Evolutionary conservation across 2,113 vertebrate genomes (phyloP), one percentile per base, ranked within the genome.

Genomic region (Gymnorhina tibicen): DNA sequence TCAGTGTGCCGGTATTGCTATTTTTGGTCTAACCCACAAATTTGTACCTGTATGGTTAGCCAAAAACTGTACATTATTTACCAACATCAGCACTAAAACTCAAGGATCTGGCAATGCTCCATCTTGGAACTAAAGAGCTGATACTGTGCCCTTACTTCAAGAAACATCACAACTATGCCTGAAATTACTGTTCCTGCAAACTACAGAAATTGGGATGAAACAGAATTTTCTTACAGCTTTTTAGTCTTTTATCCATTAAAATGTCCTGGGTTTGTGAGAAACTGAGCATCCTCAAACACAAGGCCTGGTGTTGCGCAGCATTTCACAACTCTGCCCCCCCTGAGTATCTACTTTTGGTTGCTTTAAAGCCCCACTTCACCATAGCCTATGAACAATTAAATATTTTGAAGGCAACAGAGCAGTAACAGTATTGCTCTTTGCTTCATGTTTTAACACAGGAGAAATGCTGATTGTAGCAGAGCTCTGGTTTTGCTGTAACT

Each of bases 21-120:
- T 95, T 96, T 97, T 94, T 55, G 63, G 91, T 77, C 53, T 74
- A 91, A 87, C 37, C 95, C 96, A 94, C 96, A 94, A 91, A 93
- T 94, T 87, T 93, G 75, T 94, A 96, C 68, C 91, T 91, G 63
- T 26, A 89, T n/a, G 84, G 80, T 93, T 93, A 92, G 82, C 74
- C 86, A 73, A 87, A 94, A 93, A 26, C 35, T 63, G 66, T 52
- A 41, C 28, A 32, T 95, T 96, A 94, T 95, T 97, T 95, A 97
- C 89, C 90, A 95, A 95, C 60, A 92, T 67, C 89, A 93, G 56
- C 56, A 94, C 60, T 87, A 80, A 93, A 96, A 92, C 33, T 80
- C 63, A 21, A 72, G 50, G 66, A 74, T 91, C 74, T 95, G 94
- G 89, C 85, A 81, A 5, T 23, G 62, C 7, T 95, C 80, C 95